A percentile compares a stretch with the other conserved stretches of the same genome.
These are phyloP conservation scores for Pteromalus puparum DNA, from an alignment of 1,140 invertebrate genomes.

Conservation along the genomic window DNA sequence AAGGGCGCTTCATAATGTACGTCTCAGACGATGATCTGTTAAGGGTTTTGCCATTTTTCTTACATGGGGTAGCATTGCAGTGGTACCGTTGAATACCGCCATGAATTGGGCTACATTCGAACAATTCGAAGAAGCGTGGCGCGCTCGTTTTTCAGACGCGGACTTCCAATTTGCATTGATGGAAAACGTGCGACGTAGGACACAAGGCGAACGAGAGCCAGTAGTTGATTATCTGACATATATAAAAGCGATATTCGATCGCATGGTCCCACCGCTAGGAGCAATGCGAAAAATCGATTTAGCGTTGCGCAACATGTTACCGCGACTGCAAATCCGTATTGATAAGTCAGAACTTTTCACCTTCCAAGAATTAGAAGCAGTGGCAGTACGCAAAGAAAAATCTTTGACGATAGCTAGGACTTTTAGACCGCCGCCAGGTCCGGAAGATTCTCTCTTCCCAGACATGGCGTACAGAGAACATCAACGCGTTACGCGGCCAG, in stretches of 20 bases:
- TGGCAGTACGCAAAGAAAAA: neutral
- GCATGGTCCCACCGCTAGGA: neutral
- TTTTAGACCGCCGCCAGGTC: neutral
- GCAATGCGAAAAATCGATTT: neutral
- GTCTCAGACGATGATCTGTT: too few species aligned
- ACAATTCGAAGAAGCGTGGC: too few species aligned
- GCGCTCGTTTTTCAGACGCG: too few species aligned
- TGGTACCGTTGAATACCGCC: too few species aligned
- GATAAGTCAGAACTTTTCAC: neutral
- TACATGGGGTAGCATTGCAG: too few species aligned
- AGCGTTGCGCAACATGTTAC: neutral
- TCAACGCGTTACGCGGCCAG: neutral
- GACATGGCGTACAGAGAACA: neutral
- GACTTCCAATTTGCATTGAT: too few species aligned
- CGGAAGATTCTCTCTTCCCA: neutral
- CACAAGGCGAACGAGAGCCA: neutral
- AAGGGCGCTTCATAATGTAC: too few species aligned
- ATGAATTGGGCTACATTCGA: too few species aligned
- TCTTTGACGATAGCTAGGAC: neutral
- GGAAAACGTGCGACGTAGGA: neutral
- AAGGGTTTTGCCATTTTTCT: too few species aligned
- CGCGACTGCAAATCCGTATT: neutral
- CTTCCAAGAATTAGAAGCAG: neutral
- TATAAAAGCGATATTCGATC: neutral
- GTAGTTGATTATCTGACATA: neutral